A percentile compares a stretch with the other conserved stretches of the same genome.
Conservation (phyloP, 2,888 invertebrate species). For the Ephialtes manifestator region DNA sequence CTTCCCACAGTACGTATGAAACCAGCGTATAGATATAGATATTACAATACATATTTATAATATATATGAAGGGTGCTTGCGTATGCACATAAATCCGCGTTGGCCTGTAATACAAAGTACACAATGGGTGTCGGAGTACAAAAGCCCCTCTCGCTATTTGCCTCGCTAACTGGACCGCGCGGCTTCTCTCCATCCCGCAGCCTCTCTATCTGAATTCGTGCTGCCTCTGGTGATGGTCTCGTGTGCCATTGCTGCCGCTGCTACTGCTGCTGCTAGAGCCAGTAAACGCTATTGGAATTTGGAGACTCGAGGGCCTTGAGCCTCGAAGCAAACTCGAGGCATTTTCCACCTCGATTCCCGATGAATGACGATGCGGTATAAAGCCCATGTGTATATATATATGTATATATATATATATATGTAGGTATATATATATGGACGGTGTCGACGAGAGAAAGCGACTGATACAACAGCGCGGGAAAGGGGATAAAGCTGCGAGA, state of each 20-base stretch:
- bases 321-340: slow-evolving; percentile 53
- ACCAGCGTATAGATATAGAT: slow-evolving; percentile 32
- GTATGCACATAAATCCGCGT: slow-evolving; percentile 69
- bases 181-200: slow-evolving; percentile 1
- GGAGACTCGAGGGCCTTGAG: slow-evolving; percentile 37
- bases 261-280: slow-evolving; percentile 29
- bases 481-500: slow-evolving; percentile 1
- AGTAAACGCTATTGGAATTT: slow-evolving; percentile 66
- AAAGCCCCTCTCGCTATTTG: slow-evolving; percentile 70
- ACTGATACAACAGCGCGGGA: slow-evolving; percentile 4
- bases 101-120: slow-evolving; percentile 71
- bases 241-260: slow-evolving; percentile 17
- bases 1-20: slow-evolving; percentile 20
- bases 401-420: not conserved
- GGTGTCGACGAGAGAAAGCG: slow-evolving; percentile 8
- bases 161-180: slow-evolving; percentile 70
- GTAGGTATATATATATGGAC: not conserved
- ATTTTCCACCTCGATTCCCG: slow-evolving; percentile 62
- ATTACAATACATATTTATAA: slow-evolving; percentile 51
- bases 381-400: not conserved
- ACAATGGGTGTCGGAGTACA: slow-evolving; percentile 71
- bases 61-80: slow-evolving; percentile 52
- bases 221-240: slow-evolving; percentile 31
- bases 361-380: slow-evolving; percentile 53
- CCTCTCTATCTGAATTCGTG: slow-evolving; percentile 38